Base-by-base conservation (phyloP, 2,113 vertebrate species). In the Leucoraja erinaceus region DNA sequence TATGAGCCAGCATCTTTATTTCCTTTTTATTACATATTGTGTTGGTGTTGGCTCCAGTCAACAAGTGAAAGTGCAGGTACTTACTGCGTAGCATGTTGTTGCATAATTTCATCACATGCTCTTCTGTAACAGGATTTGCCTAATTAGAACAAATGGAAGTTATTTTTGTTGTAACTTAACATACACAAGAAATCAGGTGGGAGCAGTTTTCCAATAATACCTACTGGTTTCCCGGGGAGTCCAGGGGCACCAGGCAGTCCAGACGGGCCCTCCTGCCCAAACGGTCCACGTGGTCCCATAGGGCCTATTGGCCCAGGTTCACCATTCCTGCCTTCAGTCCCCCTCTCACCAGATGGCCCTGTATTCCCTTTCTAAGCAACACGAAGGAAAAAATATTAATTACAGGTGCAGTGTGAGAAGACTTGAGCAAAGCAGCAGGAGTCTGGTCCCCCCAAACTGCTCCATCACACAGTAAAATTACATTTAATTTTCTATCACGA, bases 171-270 rank as follows among this genome's bases (percentile, higher is more conserved):
- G 61, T 33, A n/a, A 38, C 33, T 47, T 74, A 22, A 54, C 70
- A 14, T 25, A 72, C 31, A 54, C 25, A 10, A 33, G 68, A 90
- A 90, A 47, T 10, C 63, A 47, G 38, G 10, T 22, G n/a, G 33
- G 54, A 61, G 31, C 33, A 4, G 18, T 20, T 22, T 72, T 91
- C 18, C n/a, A 91, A 25, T 25, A 74, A 54, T 11, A 91, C 90
- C 22, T 91, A 91, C 90, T 54, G 70, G 31, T 94, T 95, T 94
- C 93, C 94, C 95, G 86, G 95, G 95, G 68, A 94, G 93, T 92
- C 94, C 94, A 38, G 93, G 91, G 38, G 92, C 56, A 5, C 93
- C 94, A 10, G 90, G 90, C 20, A 72, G 22, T 91, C 90, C 90
- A 72, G 70, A 54, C 14, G 20, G 93, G 66, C 77, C 93, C 90